Conservation (phyloP, 1,140 invertebrate genomes). For the Anastrepha obliqua region DNA sequence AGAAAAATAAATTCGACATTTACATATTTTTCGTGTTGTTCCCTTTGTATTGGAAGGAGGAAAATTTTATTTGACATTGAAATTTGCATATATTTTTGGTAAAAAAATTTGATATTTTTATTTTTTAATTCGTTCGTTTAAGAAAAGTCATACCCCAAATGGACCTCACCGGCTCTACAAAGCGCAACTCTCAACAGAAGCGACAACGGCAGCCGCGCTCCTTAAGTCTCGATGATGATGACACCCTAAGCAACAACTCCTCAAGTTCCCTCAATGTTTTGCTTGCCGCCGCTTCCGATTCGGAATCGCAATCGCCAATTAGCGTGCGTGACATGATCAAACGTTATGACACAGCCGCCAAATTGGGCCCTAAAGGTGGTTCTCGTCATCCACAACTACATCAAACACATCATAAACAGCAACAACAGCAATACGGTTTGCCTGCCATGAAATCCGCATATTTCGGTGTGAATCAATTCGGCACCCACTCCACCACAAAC, state of each 20-base stretch:
- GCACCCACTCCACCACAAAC: background rate
- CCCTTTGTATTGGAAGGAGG: background rate
- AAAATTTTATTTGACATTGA: slow-evolving; percentile 8
- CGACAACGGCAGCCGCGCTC: background rate
- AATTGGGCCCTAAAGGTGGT: slow-evolving; percentile 1
- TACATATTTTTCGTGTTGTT: background rate
- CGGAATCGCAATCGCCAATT: slow-evolving; percentile 39
- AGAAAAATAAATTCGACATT: background rate
- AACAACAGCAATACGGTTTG: slow-evolving; percentile 45
- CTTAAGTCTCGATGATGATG: slow-evolving; percentile 53
- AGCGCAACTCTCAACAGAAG: background rate
- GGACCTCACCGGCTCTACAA: background rate
- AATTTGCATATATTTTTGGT: background rate
- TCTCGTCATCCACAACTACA: background rate
- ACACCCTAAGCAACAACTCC: slow-evolving; percentile 32
- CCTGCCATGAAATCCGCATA: slow-evolving; percentile 46
- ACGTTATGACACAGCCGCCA: slow-evolving; percentile 49
- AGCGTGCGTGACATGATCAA: slow-evolving; percentile 57
- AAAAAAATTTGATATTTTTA: slow-evolving; percentile 10
- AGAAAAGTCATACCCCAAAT: background rate
- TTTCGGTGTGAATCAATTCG: slow-evolving; percentile 52
- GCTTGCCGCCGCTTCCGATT: slow-evolving; percentile 14
- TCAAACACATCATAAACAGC: background rate
- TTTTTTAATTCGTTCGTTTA: background rate
- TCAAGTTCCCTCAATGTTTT: slow-evolving; percentile 36